A percentile compares a stretch with the other conserved stretches of the same genome.
phyloP scores from a whole-genome alignment of 1,140 invertebrate species.

The Penaeus indicus region DNA sequence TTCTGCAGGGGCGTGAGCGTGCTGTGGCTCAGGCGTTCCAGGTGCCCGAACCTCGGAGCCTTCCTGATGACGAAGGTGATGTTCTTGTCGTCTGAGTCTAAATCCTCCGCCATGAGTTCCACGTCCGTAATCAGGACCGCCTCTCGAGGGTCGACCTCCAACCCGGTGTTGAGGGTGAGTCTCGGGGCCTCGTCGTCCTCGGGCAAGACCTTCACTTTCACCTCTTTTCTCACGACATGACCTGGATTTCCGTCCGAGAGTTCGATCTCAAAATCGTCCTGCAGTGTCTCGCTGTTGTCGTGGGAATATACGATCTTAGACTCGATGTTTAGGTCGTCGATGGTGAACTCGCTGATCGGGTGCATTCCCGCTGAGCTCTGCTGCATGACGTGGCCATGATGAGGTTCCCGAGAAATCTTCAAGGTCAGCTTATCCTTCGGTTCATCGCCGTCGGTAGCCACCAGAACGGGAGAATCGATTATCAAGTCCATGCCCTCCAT shows the following conservation, averaged over 20 bases:
- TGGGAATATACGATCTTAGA: slow-evolving; percentile 72
- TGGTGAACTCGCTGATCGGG: slow-evolving; percentile 69
- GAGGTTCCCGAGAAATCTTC: slow-evolving; percentile 68
- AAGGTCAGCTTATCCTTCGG: slow-evolving; percentile 70
- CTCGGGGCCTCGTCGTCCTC: slow-evolving; percentile 72
- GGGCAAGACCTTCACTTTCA: slow-evolving; percentile 70
- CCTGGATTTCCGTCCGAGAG: slow-evolving; percentile 69
- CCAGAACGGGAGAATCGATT: slow-evolving; percentile 71
- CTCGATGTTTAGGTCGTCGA: slow-evolving; percentile 69
- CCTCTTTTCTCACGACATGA: slow-evolving; percentile 69
- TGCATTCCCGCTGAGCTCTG: slow-evolving; percentile 67
- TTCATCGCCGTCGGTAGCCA: slow-evolving; percentile 70
- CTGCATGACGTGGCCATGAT: slow-evolving; percentile 70
- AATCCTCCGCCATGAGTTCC: slow-evolving; percentile 70
- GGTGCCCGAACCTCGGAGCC: slow-evolving; percentile 69
- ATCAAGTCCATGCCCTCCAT: slow-evolving; percentile 71
- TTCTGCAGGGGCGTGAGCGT: slow-evolving; percentile 66
- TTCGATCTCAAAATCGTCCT: slow-evolving; percentile 70
- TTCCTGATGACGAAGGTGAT: slow-evolving; percentile 69
- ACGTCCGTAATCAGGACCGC: slow-evolving; percentile 69
- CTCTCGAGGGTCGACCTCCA: slow-evolving; percentile 70
- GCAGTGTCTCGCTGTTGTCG: slow-evolving; percentile 70
- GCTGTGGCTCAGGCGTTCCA: slow-evolving; percentile 66
- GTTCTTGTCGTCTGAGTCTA: slow-evolving; percentile 70
- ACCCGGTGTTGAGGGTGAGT: slow-evolving; percentile 70